Percentiles rank a stretch among this genome's conserved stretches.
phyloP scores from a whole-genome alignment of 2,113 vertebrate genomes.

The Otolemur garnettii region DNA sequence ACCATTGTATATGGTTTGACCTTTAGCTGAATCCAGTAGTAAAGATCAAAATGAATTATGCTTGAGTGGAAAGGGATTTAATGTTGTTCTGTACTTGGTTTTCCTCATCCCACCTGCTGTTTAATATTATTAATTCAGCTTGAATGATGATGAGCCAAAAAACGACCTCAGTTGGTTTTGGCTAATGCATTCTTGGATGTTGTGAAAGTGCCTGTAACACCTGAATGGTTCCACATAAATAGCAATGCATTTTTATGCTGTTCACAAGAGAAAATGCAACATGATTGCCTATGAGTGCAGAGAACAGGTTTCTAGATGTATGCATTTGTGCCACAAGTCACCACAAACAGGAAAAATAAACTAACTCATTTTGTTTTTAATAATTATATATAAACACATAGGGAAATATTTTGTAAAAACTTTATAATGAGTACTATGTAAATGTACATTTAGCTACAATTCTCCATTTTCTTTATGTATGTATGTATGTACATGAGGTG shows the following conservation, averaged over 20 bases:
- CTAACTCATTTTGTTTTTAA: too few species aligned
- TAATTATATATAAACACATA: too few species aligned
- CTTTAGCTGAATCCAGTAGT: constrained; percentile 69
- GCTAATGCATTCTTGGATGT: constrained; percentile 42
- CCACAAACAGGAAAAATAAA: too few species aligned
- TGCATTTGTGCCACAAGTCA: background rate
- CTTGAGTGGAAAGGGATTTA: constrained; percentile 56
- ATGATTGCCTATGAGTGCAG: background rate
- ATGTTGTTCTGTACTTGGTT: constrained; percentile 45
- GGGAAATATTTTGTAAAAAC: too few species aligned
- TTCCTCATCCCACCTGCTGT: constrained; percentile 60
- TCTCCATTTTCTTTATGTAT: too few species aligned
- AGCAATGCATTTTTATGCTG: constrained; percentile 68
- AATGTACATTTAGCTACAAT: too few species aligned
- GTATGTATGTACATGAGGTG: too few species aligned
- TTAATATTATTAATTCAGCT: constrained; percentile 73
- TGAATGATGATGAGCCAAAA: constrained; percentile 27
- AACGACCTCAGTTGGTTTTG: constrained; percentile 53
- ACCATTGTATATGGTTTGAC: constrained; percentile 57
- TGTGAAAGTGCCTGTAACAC: background rate
- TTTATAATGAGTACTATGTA: too few species aligned
- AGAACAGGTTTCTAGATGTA: constrained; percentile 24
- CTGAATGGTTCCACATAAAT: constrained; percentile 68
- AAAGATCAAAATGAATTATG: constrained; percentile 77
- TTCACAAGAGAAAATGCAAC: background rate